Base-by-base conservation (phyloP, 92 coral and sea anemone species). In the Plumapathes pennacea region DNA sequence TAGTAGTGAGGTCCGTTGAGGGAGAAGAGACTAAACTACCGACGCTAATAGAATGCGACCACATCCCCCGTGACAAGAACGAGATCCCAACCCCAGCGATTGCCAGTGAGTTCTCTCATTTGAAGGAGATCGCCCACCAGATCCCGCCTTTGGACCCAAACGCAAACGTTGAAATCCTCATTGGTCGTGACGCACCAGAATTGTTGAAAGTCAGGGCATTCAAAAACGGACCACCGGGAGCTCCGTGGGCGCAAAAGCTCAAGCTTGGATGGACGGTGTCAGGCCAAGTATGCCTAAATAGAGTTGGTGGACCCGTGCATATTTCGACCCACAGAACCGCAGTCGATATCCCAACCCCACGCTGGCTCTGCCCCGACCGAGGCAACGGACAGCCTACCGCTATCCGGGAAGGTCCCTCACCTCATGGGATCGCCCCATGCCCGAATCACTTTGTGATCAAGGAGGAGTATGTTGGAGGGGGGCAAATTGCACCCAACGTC, bases 141-240 rank as follows among this genome's bases (percentile, higher is more conserved):
- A 62, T 53, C 7, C 69, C 68, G 5, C 49, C 76, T 23, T 4
- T 58, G 20, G 76, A 69, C 25, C 49, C 54, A 32, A 33, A 57
- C 18, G 45, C 48, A 9, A 43, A 38, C 7, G 20, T 65, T 4
- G 39, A 50, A 9, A 1, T 51, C 6, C 45, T 65, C 8, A 65
- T 65, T 11, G 64, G 67, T 18, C 67, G 67, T 12, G 55, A 59
- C 21, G 67, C 67, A 11, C 67, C 67, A 3, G 74, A 72, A 46
- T 45, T 62, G 10, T 54, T 72, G 5, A 72, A 72, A 21, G 78
- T 60, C 10, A 57, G 69, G 40, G 78, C 28, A 6, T 60, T 71
- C 54, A 34, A 23, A 1, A 71, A 71, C 30, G 71, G 71, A 4
- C 78, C 71, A 15, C 52, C 13, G 7, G 54, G 68, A 11, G n/a